Evolutionary conservation across 1,140 invertebrate genomes (phyloP), one percentile per base, ranked within the genome.

Genomic region (Apis cerana): DNA sequence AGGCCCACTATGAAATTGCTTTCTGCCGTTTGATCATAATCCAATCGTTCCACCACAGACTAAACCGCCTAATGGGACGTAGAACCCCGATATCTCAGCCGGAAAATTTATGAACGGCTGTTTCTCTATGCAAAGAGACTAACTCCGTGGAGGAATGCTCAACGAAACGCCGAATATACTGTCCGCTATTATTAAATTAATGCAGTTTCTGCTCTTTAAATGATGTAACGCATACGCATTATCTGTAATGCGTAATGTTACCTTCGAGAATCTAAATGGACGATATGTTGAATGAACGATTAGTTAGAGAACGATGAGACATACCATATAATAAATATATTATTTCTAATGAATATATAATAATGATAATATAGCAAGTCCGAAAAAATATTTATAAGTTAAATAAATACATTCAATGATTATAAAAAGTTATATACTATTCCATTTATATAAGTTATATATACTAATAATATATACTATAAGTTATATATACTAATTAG

Each of bases 11-110:
- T 85, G 78, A 89, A 89, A 89, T 89, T 89, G 88, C 88, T 89
- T 83, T 89, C 85, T 89, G 82, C 78, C 85, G 85, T 90, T 89
- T 89, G 84, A 90, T 90, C 84, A 87, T 89, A 89, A 90, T 89
- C 86, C 79, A 89, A 89, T 90, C 89, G 86, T 89, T 86, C 86
- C 82, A 75, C 81, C 75, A 84, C 52, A 75, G 56, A 61, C 86
- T 75, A 86, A 89, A 86, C 81, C 80, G 79, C 62, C 80, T 89
- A 89, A 90, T 88, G 89, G 82, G 84, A 86, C 88, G 85, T 82
- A 80, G 86, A 89, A 65, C 72, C 64, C 72, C 48, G 79, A 82
- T 64, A 76, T 86, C 80, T 83, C 87, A 67, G 75, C 77, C 80
- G 87, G 80, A 88, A 88, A 88, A 88, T 88, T 88, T 88, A 88